Evolutionary conservation across 2,113 vertebrate genomes (phyloP).

Genomic region (Amphiprion ocellaris): DNA sequence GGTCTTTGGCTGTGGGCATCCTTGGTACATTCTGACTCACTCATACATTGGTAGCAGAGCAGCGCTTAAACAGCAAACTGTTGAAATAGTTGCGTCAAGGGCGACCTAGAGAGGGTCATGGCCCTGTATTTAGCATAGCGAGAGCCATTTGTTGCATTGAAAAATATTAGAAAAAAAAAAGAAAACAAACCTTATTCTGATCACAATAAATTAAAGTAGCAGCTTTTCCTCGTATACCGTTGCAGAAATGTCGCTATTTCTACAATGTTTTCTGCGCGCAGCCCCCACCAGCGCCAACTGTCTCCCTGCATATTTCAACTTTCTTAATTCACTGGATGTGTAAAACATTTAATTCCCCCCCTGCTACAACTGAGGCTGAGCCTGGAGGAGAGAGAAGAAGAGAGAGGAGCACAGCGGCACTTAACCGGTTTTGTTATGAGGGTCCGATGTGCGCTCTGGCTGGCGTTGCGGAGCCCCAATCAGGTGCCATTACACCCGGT

Average conservation of each 20-base stretch:
- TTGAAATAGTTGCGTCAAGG: constrained; percentile 45
- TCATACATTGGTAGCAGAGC: constrained; percentile 42
- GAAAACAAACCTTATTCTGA: no score
- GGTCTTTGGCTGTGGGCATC: constrained; percentile 60
- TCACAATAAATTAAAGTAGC: neutral
- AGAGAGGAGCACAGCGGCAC: constrained; percentile 57
- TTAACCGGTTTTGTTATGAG: constrained; percentile 77
- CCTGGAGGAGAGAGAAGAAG: constrained; percentile 53
- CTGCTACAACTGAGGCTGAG: constrained; percentile 53
- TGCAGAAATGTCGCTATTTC: constrained; percentile 4
- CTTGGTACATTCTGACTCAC: constrained; percentile 53
- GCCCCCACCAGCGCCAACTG: constrained; percentile 4
- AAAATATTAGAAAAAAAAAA: neutral
- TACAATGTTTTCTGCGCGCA: constrained; percentile 10
- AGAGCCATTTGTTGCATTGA: neutral
- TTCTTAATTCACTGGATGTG: constrained; percentile 67
- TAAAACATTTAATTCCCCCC: constrained; percentile 72
- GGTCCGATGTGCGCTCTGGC: constrained; percentile 78
- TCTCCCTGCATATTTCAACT: constrained; percentile 47
- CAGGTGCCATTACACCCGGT: constrained; percentile 77
- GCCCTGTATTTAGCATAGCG: neutral
- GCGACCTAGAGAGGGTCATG: neutral
- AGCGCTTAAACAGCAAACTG: constrained; percentile 35
- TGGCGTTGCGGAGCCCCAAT: constrained; percentile 86
- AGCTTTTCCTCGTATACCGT: neutral